phyloP scores from a whole-genome alignment of 1,140 invertebrate genomes.

The Bombus superbus region DNA sequence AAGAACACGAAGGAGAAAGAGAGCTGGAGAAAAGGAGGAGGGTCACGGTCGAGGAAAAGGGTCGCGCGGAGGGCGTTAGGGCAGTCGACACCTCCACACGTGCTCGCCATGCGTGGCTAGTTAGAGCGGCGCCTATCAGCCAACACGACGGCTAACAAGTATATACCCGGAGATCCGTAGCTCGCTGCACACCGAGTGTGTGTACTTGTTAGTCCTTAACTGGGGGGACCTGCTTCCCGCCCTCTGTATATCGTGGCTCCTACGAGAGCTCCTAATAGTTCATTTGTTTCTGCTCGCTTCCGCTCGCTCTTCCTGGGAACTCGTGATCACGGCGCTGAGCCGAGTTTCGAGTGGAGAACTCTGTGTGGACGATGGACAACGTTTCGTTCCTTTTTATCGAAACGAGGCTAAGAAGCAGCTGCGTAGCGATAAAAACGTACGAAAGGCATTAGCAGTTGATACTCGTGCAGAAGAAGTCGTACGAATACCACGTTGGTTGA shows the following conservation, averaged over 20 bases:
- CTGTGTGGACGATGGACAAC: background rate
- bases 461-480: too few species aligned
- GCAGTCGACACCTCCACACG: slow-evolving; percentile 81
- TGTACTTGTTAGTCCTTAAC: slow-evolving; percentile 67
- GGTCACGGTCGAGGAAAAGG: slow-evolving; percentile 62
- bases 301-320: slow-evolving; percentile 50
- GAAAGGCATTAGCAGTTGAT: too few species aligned
- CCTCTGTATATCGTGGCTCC: slow-evolving; percentile 24
- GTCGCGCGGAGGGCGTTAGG: slow-evolving; percentile 56
- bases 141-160: slow-evolving; percentile 46
- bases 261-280: slow-evolving; percentile 70
- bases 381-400: background rate
- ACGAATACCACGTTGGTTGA: too few species aligned
- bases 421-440: too few species aligned
- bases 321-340: background rate
- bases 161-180: background rate
- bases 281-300: slow-evolving; percentile 75
- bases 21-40: slow-evolving; percentile 21
- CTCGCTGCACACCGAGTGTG: slow-evolving; percentile 36
- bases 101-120: slow-evolving; percentile 81
- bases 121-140: slow-evolving; percentile 75
- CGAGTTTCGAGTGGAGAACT: background rate
- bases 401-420: too few species aligned
- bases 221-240: slow-evolving; percentile 30
- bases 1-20: slow-evolving; percentile 21